Evolutionary conservation across 2,888 invertebrate species (phyloP).

Genomic region (Drosophila meridiana): DNA sequence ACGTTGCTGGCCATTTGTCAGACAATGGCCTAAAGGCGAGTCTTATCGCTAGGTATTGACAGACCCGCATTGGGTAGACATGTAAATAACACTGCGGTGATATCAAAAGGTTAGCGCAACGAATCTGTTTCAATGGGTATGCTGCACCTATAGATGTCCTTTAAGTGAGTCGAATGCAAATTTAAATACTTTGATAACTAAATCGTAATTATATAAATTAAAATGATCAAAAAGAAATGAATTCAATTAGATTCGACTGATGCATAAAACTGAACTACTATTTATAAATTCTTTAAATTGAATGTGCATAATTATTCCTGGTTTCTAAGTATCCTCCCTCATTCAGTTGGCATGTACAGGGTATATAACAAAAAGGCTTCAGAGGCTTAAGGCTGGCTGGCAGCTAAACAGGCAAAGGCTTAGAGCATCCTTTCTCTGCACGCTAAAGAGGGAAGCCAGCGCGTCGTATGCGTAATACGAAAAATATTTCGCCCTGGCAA

Average conservation of each 20-base stretch:
- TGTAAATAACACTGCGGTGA: constrained; percentile 42
- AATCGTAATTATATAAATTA: not conserved
- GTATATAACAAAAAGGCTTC: constrained; percentile 31
- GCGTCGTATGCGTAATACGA: constrained; percentile 61
- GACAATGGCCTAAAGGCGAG: constrained; percentile 29
- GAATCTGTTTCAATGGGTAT: not conserved
- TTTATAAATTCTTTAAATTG: not conserved
- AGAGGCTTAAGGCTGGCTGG: constrained; percentile 35
- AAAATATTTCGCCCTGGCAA: constrained; percentile 68
- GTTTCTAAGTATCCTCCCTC: not conserved
- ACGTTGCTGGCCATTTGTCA: constrained; percentile 44
- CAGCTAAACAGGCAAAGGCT: constrained; percentile 41
- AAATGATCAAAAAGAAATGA: not conserved
- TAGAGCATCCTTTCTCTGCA: constrained; percentile 24
- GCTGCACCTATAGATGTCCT: constrained; percentile 8
- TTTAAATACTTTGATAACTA: not conserved
- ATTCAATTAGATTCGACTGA: not conserved
- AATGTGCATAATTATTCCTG: too few relatives aligned
- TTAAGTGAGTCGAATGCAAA: not conserved
- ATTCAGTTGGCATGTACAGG: constrained; percentile 6
- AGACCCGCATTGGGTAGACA: constrained; percentile 40
- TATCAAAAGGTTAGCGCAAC: constrained; percentile 34
- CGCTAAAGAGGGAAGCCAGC: constrained; percentile 31
- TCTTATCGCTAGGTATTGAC: constrained; percentile 51
- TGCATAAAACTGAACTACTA: not conserved